Base-by-base conservation (phyloP, 2,797 vertebrate genomes). In the Cygnus olor region DNA sequence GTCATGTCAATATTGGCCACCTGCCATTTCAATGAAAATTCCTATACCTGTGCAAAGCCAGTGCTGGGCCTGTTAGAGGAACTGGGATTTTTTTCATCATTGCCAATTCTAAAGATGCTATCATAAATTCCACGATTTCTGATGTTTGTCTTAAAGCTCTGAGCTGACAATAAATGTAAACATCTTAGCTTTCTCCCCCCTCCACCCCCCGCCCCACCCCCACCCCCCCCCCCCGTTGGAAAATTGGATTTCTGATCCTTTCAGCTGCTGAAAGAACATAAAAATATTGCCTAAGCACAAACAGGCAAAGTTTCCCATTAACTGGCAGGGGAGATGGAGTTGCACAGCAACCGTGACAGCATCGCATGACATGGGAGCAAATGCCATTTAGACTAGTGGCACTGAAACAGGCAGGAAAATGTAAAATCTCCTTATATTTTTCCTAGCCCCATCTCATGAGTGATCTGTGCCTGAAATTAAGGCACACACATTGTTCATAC, bases 321-420 rank as follows among this genome's bases (percentile, higher is more conserved):
- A 94, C 44, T 92, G 71, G 61, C 90, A 95, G 86, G 71, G 79
- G 78, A 95, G 88, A 74, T 77, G 57, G 90, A 95, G 88, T 82
- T 95, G 94, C 95, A 94, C 93, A 93, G 95, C 88, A 95, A 90
- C 86, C 78, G 54, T 64, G 84, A 82, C 90, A 95, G 90, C 78
- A 57, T 92, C 0, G 10, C 64, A 60, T 77, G 83, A 91, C 88
- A 92, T 36, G 21, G 83, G 86, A 92, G 74, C 84, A 95, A 96
- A 95, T 93, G 92, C 49, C 84, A 92, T 77, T 85, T 53, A 80
- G 90, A 54, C 74, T 90, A 60, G 68, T 87, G 90, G 42, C 84
- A 82, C 90, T 45, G 70, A 76, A 91, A 68, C 25, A 64, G 19
- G 51, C 45, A 90, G 42, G 3, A 72, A 66, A 94, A 90, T 54